These are phyloP conservation scores for Coluber constrictor DNA, from an alignment of 2,797 vertebrate species.

Conservation along the genomic window DNA sequence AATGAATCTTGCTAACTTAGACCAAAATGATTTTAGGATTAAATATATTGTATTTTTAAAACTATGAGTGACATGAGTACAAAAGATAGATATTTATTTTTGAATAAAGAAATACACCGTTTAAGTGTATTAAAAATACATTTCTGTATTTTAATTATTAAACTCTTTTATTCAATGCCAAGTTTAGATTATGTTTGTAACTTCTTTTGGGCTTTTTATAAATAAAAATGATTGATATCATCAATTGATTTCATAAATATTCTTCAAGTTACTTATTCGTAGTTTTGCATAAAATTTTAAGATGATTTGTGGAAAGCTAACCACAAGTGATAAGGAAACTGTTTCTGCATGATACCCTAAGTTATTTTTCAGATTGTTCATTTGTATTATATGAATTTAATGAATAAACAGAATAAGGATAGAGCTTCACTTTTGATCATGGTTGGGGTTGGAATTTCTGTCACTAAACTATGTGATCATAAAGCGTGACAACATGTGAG, in stretches of 20 bases:
- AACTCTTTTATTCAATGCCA: no score
- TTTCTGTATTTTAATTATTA: background rate
- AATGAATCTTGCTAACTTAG: background rate
- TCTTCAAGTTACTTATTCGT: constrained; percentile 1
- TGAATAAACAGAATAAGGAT: constrained; percentile 6
- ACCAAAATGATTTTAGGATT: background rate
- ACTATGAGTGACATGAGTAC: background rate
- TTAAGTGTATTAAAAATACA: background rate
- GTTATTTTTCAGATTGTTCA: constrained; percentile 12
- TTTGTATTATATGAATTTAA: constrained; percentile 17
- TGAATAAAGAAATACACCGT: background rate
- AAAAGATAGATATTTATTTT: background rate
- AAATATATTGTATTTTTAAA: background rate
- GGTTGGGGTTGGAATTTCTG: no score
- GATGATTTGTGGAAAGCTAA: constrained; percentile 20
- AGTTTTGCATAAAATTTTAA: constrained; percentile 31
- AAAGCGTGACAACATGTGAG: no score
- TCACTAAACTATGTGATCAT: no score
- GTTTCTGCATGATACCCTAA: background rate
- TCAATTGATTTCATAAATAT: background rate
- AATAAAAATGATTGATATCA: no score
- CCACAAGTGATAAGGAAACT: background rate
- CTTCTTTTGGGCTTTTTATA: no score
- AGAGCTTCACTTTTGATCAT: no score
- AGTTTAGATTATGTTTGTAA: no score